Conservation (phyloP, 1,140 invertebrate species). For the Solen grandis region DNA sequence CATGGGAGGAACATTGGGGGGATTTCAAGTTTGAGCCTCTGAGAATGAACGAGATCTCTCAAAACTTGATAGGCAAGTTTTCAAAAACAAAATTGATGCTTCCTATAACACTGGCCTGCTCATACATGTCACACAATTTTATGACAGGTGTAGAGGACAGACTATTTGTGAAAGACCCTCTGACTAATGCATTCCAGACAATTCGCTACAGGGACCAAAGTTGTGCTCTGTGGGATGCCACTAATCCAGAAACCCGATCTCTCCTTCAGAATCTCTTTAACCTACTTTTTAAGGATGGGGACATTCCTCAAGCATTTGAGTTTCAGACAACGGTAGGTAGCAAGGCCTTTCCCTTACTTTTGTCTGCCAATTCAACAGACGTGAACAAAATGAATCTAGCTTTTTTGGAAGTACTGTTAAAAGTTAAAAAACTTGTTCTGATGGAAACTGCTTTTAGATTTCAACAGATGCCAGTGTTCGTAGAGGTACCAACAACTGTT, state of each 20-base stretch:
- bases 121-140: constrained; percentile 86
- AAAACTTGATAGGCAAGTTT: constrained; percentile 82
- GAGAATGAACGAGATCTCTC: constrained; percentile 84
- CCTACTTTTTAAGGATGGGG: constrained; percentile 87
- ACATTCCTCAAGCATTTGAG: constrained; percentile 47
- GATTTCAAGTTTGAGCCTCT: constrained; percentile 86
- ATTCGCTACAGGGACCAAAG: constrained; percentile 88
- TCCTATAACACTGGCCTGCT: constrained; percentile 95
- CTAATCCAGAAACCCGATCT: constrained; percentile 78
- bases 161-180: constrained; percentile 68
- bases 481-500: constrained; percentile 56
- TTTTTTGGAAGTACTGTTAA: constrained; percentile 29
- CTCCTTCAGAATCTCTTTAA: constrained; percentile 92
- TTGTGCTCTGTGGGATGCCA: constrained; percentile 74
- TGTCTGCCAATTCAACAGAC: constrained; percentile 34
- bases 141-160: constrained; percentile 51
- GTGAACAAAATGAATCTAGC: constrained; percentile 47
- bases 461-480: constrained; percentile 52
- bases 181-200: constrained; percentile 81
- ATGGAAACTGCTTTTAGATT: constrained; percentile 54
- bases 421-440: constrained; percentile 47
- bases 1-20: constrained; percentile 93
- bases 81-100: constrained; percentile 88
- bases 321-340: constrained; percentile 82
- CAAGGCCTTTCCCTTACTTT: constrained; percentile 87